Conservation (phyloP, 2,113 vertebrate genomes). For the Erythrolamprus reginae region DNA sequence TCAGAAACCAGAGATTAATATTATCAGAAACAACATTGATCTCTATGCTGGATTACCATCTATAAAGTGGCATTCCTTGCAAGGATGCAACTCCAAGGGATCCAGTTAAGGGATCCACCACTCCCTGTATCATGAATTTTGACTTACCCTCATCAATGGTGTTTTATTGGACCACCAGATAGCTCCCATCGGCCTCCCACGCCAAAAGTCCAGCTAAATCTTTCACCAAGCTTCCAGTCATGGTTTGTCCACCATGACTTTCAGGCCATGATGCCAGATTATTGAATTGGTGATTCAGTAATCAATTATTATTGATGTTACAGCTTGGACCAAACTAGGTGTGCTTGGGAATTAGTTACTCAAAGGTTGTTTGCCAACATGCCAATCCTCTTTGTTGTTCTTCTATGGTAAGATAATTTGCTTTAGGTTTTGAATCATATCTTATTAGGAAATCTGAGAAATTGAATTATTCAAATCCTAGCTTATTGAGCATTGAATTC, state of each 20-base stretch:
- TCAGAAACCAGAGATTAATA: neutral
- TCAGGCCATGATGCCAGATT: neutral
- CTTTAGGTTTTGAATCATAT: neutral
- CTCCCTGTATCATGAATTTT: neutral
- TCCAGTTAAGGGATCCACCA: neutral
- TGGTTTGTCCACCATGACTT: neutral
- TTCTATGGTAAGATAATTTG: neutral
- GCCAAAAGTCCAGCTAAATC: neutral
- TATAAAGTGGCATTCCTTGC: neutral
- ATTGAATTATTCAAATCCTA: neutral
- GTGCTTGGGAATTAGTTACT: neutral
- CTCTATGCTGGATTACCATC: neutral
- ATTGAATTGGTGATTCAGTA: too few species aligned
- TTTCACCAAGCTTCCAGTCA: neutral
- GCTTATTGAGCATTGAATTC: neutral
- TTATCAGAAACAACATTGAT: neutral
- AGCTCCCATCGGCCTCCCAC: neutral
- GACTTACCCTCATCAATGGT: neutral
- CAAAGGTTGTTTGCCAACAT: neutral
- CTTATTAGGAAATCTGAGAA: neutral
- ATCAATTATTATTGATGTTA: too few species aligned
- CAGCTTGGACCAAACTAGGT: neutral
- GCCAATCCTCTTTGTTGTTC: neutral
- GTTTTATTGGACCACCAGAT: neutral
- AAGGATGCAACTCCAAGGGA: neutral